Evolutionary conservation across 2,888 invertebrate species (phyloP).

Genomic region (Adineta ricciae): DNA sequence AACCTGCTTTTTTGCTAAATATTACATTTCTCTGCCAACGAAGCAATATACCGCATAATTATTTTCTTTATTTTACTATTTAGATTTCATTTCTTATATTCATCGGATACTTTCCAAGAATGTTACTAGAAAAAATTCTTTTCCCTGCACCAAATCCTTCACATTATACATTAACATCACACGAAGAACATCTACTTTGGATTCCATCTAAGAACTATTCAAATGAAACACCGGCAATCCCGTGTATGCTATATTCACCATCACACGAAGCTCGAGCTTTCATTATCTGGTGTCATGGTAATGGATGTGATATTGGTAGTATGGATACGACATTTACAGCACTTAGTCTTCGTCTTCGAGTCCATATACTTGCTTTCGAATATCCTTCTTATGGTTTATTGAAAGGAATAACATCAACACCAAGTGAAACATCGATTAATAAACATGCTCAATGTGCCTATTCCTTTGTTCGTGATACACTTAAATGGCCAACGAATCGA

Average conservation of each 20-base stretch:
- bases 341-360: not conserved
- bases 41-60: no score
- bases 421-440: not conserved
- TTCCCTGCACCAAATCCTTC: slow-evolving; percentile 3
- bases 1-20: no score
- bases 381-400: slow-evolving; percentile 14
- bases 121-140: not conserved
- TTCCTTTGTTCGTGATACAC: not conserved
- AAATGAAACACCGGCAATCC: not conserved
- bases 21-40: no score
- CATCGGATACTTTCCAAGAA: no score
- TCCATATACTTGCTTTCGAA: not conserved
- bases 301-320: not conserved
- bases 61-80: no score
- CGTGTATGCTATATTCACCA: not conserved
- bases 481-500: not conserved
- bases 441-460: not conserved
- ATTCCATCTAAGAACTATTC: not conserved
- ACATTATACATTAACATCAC: not conserved
- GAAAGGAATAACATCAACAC: not conserved
- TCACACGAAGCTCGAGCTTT: not conserved
- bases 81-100: no score
- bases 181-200: not conserved
- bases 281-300: not conserved
- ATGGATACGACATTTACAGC: not conserved